phyloP scores from a whole-genome alignment of 2,888 invertebrate genomes.

The Diabrotica balteata region DNA sequence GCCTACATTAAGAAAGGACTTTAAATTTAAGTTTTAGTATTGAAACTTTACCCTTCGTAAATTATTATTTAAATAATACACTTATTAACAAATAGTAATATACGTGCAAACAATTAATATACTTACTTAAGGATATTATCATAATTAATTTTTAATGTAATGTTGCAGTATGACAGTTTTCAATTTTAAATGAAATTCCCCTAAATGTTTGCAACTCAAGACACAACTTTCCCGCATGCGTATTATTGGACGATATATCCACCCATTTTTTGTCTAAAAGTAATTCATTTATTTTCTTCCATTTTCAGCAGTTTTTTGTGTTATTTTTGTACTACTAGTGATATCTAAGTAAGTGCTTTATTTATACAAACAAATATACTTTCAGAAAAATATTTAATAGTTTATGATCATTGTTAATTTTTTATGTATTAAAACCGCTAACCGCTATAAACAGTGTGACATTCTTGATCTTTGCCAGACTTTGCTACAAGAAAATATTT shows the following conservation, averaged over 20 bases:
- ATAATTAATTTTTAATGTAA: too few relatives aligned
- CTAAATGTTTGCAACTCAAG: too few relatives aligned
- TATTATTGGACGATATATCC: slow-evolving; percentile 7
- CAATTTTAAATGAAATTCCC: too few relatives aligned
- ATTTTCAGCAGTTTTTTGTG: slow-evolving; percentile 22
- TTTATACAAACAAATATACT: background rate
- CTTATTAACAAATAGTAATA: too few relatives aligned
- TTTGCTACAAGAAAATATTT: slow-evolving; percentile 3
- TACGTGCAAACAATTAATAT: too few relatives aligned
- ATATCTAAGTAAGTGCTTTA: slow-evolving; percentile 6
- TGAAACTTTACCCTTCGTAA: too few relatives aligned
- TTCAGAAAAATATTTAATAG: background rate
- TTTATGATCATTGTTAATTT: background rate
- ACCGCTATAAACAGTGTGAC: slow-evolving; percentile 9
- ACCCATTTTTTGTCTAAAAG: slow-evolving; percentile 21
- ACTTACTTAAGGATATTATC: too few relatives aligned
- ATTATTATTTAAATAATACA: too few relatives aligned
- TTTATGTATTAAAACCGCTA: background rate
- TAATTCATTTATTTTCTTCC: slow-evolving; percentile 22
- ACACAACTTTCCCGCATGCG: slow-evolving; percentile 7
- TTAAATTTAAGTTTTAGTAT: too few relatives aligned
- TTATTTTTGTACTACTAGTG: slow-evolving; percentile 9
- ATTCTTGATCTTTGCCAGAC: too few relatives aligned
- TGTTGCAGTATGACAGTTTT: too few relatives aligned
- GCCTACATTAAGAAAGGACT: too few relatives aligned